Base-by-base conservation (phyloP, 2,888 invertebrate genomes). In the Horisme vitalbata region DNA sequence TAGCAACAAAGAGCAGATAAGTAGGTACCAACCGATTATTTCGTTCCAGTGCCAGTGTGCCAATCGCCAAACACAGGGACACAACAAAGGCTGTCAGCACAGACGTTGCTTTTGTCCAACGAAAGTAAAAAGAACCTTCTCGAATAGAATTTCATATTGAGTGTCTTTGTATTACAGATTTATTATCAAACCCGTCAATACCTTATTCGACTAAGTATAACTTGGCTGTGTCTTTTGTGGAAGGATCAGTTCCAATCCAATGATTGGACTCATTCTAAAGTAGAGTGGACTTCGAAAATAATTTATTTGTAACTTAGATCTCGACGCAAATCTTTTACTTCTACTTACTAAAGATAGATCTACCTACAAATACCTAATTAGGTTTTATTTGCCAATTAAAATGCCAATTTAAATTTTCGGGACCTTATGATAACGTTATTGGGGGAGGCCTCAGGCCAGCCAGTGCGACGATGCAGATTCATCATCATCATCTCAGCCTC, bases 31-130 rank as follows among this genome's bases (percentile, higher is more conserved):
- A 18, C 18, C 18, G 30, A 35, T 41, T 37, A 41, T 44, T 26
- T 44, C 31, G 18, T 21, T 21, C 20, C 35, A 18, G 32, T 41
- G 34, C 30, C 18, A 5, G n/a, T n/a, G n/a, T 18, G 6, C 6
- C 18, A 18, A 39, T 27, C 27, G 26, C 18, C 33, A 28, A 33
- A 41, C 41, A 20, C 32, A 23, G 34, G 23, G 33, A 26, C 23
- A 44, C 21, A 52, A 59, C 55, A 61, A 61, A 56, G 60, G 36
- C 49, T 55, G 62, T 56, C 61, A 58, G 38, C 44, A 37, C 18
- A 24, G 37, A 46, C 46, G 39, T 41, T 41, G 49, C 52, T 52
- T 60, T 60, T 62, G 57, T 62, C 50, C 57, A 52, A 23, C 39
- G 27, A 56, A 51, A 45, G 34, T 44, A 45, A 55, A 54, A 50